Base-by-base conservation (phyloP, 2,113 vertebrate genomes). In the Sardina pilchardus region DNA sequence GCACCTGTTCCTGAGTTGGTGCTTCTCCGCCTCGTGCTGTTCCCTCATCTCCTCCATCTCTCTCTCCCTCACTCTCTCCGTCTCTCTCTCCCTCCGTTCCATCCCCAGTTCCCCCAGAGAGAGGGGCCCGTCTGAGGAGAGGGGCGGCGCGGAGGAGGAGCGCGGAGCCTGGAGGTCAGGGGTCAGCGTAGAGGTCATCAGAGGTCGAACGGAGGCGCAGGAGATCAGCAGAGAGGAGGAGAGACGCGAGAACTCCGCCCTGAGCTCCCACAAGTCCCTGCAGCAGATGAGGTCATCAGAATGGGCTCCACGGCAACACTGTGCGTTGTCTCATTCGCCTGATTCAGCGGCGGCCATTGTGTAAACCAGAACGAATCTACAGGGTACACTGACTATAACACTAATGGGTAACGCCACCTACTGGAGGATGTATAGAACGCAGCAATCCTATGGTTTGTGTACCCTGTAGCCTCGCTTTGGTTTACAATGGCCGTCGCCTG, bases 241-340 rank as follows among this genome's bases (percentile, higher is more conserved):
- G 84, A 97, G 91, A 78, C 89, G 96, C n/a, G 94, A 91, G 0
- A 97, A 96, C 81, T 98, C 96, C 0, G 95, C 96, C 88, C 95
- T 96, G 78, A 97, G 87, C 89, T 96, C 95, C 45, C 95, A 96
- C 83, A 98, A 90, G 85, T 98, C 97, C 91, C 97, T 97, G 90
- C 10, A 30, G 50, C 16, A 53, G 50, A 53, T 53, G 50, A 53
- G 50, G 50, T 53, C 50, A 53, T 53, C 50, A 53, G 50, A 17
- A 53, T 53, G 2, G 16, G 14, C 50, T 53, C 50, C 16, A 53
- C 4, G 19, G 34, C 81, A 30, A 87, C 42, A 85, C n/a, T 47
- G 12, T 12, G 12, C 10, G 45, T 1, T 47, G 45, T 1, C 45
- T 47, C n/a, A n/a, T n/a, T n/a, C n/a, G 12, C 8, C 45, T 42